Evolutionary conservation across 1,140 invertebrate genomes (phyloP).

Genomic region (Eulimnadia texana): DNA sequence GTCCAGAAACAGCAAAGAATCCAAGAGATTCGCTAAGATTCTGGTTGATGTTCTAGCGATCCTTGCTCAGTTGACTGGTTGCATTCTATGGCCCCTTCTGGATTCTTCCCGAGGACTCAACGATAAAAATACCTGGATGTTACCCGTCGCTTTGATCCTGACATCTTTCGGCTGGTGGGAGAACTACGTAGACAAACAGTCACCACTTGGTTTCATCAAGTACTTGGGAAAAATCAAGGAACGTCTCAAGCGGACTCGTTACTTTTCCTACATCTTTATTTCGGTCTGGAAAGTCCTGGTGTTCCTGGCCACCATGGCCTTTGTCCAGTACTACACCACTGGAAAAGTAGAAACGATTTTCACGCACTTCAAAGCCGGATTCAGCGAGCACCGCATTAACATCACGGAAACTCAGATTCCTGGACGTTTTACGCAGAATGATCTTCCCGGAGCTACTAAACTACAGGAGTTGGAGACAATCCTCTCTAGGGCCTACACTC

Average conservation of each 20-base stretch:
- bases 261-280: constrained; percentile 76
- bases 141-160: constrained; percentile 64
- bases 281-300: constrained; percentile 74
- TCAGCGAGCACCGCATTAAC: constrained; percentile 59
- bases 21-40: constrained; percentile 58
- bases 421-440: constrained; percentile 7
- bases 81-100: constrained; percentile 71
- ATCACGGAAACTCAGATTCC: constrained; percentile 45
- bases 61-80: constrained; percentile 69
- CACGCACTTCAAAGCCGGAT: constrained; percentile 52
- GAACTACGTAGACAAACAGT: constrained; percentile 77
- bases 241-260: constrained; percentile 58
- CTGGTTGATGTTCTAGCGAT: constrained; percentile 68
- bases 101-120: constrained; percentile 37
- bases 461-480: constrained; percentile 20
- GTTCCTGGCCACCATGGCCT: constrained; percentile 56
- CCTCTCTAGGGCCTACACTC: constrained; percentile 48
- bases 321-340: constrained; percentile 56
- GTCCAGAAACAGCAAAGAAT: constrained; percentile 62
- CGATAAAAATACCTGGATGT: constrained; percentile 50
- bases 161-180: constrained; percentile 93
- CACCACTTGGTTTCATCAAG: constrained; percentile 59
- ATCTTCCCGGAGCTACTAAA: constrained; percentile 19
- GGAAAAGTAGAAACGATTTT: constrained; percentile 64
- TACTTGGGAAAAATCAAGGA: constrained; percentile 67